These are phyloP conservation scores for Paramuricea clavata DNA, from an alignment of 92 coral and sea anemone genomes.

Conservation along the genomic window DNA sequence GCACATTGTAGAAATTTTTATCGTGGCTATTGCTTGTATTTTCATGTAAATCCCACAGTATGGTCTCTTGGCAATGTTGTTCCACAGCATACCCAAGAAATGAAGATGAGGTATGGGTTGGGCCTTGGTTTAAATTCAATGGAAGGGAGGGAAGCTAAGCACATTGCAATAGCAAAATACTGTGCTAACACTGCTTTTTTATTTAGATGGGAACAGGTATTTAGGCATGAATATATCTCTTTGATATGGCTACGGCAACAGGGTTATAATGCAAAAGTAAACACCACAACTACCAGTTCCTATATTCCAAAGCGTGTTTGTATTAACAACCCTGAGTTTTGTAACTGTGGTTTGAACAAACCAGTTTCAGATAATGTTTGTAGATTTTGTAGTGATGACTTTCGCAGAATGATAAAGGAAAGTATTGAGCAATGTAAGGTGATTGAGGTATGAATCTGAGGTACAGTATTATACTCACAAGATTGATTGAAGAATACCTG, in stretches of 20 bases:
- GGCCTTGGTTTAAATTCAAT: slow-evolving; percentile 68
- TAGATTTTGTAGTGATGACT: neutral
- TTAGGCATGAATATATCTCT: too few species aligned
- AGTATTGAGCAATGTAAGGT: slow-evolving; percentile 21
- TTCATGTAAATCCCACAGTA: too few species aligned
- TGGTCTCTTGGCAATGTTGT: too few species aligned
- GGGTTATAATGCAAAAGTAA: slow-evolving; percentile 51
- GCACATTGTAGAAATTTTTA: too few species aligned
- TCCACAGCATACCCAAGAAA: too few species aligned
- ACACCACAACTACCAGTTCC: slow-evolving; percentile 1
- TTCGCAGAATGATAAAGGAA: slow-evolving; percentile 18
- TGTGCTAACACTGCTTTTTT: slow-evolving; percentile 39
- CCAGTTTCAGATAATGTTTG: slow-evolving; percentile 10
- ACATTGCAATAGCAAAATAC: slow-evolving; percentile 55
- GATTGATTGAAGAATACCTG: too few species aligned
- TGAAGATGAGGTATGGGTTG: slow-evolving; percentile 8
- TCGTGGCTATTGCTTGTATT: too few species aligned
- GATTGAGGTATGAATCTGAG: too few species aligned
- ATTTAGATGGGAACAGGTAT: slow-evolving; percentile 63
- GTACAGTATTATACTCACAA: too few species aligned
- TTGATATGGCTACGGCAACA: slow-evolving; percentile 59
- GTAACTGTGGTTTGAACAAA: slow-evolving; percentile 64
- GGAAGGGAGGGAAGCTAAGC: slow-evolving; percentile 75
- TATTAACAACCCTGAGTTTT: neutral
- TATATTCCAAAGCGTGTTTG: slow-evolving; percentile 57